phyloP scores from a whole-genome alignment of 64 coral and sea anemone genomes.

The Actinia tenebrosa region DNA sequence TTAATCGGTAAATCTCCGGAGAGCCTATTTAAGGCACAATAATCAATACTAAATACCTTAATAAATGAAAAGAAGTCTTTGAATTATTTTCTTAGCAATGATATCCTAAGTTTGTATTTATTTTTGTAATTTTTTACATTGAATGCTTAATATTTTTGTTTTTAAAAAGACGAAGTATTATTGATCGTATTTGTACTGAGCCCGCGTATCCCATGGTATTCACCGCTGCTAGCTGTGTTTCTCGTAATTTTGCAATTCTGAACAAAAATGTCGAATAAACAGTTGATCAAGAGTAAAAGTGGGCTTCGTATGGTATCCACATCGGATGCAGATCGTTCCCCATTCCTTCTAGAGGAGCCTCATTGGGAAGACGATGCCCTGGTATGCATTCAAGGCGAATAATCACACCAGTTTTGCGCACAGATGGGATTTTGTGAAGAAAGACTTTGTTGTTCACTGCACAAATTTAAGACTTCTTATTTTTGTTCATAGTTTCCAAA shows the following conservation, averaged over 20 bases:
- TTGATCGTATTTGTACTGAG: neutral
- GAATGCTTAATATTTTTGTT: neutral
- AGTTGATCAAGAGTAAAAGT: constrained; percentile 86
- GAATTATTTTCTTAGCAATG: neutral
- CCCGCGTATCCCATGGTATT: neutral
- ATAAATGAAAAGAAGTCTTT: neutral
- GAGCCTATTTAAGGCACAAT: neutral
- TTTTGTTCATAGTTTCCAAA: constrained; percentile 66
- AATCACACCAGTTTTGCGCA: neutral
- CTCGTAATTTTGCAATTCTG: neutral
- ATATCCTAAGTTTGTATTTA: neutral
- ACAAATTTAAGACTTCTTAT: neutral
- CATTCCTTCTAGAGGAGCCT: constrained; percentile 91
- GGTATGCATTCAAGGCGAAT: constrained; percentile 25
- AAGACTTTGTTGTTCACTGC: neutral
- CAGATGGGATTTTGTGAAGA: neutral
- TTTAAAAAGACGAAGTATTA: neutral
- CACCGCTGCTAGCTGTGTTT: neutral
- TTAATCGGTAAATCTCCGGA: neutral
- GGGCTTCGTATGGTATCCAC: constrained; percentile 91
- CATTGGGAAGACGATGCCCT: constrained; percentile 80
- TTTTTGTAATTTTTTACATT: neutral
- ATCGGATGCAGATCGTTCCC: constrained; percentile 73
- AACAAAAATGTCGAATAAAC: constrained; percentile 89
- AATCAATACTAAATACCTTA: neutral